Conservation (phyloP, 1,140 invertebrate species). For the Trachymyrmex cornetzi region DNA sequence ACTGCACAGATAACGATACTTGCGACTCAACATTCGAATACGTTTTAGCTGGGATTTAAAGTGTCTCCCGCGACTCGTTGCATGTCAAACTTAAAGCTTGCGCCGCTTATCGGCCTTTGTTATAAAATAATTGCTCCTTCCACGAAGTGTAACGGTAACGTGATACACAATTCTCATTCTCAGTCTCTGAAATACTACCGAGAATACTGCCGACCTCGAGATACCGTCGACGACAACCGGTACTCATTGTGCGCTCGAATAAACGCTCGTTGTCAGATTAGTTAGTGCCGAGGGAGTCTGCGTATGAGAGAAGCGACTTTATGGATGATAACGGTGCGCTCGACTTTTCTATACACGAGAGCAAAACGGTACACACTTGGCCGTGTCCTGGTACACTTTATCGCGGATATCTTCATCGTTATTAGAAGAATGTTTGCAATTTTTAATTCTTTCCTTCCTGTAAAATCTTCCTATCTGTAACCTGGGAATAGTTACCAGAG, state of each 20-base stretch:
- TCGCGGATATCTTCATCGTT: not conserved
- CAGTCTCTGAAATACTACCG: not conserved
- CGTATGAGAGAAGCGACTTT: not conserved
- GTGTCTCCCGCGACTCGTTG: not conserved
- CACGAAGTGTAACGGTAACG: slow-evolving; percentile 63
- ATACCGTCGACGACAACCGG: slow-evolving; percentile 45
- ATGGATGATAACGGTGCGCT: slow-evolving; percentile 33
- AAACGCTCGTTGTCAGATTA: slow-evolving; percentile 55
- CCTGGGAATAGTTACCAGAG: no score
- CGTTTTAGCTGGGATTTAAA: not conserved
- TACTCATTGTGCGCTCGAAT: slow-evolving; percentile 70
- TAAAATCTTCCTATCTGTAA: no score
- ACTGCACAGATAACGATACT: slow-evolving; percentile 8
- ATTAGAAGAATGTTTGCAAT: not conserved
- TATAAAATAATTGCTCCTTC: slow-evolving; percentile 48
- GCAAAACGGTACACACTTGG: not conserved
- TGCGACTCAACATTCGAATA: not conserved
- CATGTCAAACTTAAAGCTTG: not conserved
- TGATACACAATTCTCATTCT: slow-evolving; percentile 47
- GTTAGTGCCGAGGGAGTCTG: not conserved
- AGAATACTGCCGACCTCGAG: slow-evolving; percentile 5
- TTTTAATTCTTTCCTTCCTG: not conserved
- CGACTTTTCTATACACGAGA: slow-evolving; percentile 33
- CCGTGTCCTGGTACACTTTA: not conserved
- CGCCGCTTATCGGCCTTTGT: slow-evolving; percentile 36